Conservation (phyloP, 2,888 invertebrate species). For the Teleogryllus oceanicus region DNA sequence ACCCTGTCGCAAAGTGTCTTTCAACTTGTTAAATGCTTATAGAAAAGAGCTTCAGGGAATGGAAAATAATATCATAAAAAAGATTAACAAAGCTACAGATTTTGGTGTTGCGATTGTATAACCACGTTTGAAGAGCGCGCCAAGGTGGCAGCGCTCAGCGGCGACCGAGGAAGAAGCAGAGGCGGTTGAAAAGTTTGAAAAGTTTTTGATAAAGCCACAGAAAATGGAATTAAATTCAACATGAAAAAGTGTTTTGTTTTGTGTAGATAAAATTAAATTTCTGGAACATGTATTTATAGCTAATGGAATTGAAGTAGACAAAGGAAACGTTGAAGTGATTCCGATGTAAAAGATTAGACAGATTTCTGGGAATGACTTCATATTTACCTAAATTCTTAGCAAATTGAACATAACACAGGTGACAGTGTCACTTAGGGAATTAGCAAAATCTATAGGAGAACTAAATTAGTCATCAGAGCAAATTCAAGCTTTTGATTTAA, state of each 20-base stretch:
- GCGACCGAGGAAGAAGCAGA: background rate
- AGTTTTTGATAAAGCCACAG: background rate
- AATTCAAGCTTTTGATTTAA: no score
- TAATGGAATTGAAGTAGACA: background rate
- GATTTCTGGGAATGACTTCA: background rate
- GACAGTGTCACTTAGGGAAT: background rate
- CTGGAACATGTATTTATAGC: background rate
- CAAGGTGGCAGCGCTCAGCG: no score
- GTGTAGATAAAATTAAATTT: background rate
- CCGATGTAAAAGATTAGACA: background rate
- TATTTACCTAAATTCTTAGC: background rate
- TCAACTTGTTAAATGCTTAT: no score
- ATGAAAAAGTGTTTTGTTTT: background rate
- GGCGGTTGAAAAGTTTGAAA: background rate
- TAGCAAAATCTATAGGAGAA: background rate
- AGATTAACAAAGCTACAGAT: constrained; percentile 51
- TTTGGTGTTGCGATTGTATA: no score
- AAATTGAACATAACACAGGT: background rate
- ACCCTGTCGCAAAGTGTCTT: no score
- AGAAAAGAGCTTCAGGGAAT: no score
- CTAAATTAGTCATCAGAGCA: background rate
- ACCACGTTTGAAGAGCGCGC: no score
- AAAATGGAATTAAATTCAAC: background rate
- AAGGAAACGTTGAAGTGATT: background rate
- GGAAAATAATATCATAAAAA: no score